Evolutionary conservation across 2,888 invertebrate genomes (phyloP), one percentile per base, ranked within the genome.

Genomic region (Andricus curvator): DNA sequence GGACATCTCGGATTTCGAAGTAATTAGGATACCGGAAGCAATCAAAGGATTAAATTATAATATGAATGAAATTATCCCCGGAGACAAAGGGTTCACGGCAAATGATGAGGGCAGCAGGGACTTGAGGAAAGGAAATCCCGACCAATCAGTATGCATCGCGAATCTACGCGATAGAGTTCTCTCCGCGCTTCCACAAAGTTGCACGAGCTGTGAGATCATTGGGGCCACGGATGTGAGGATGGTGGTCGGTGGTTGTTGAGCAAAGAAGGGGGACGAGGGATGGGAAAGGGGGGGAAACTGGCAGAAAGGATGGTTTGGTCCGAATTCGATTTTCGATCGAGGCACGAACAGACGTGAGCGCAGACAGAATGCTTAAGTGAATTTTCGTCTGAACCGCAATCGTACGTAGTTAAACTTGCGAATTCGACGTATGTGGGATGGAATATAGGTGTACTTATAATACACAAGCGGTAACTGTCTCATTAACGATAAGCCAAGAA

Each of bases 281-380:
- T 22, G 22, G 25, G 13, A 25, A 15, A 25, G 25, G 62, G n/a
- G 67, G 56, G 74, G 56, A 13, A 25, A 56, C 56, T 51, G 65
- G 48, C 68, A 62, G 78, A 74, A 79, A 80, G 80, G 83, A 74
- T 78, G 81, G 60, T 79, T 84, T 80, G 84, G 85, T 81, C 83
- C 80, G 85, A 87, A 88, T 87, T 86, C 87, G 88, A 88, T 88
- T 80, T 83, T 84, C 84, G 87, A 84, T 87, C 84, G 85, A 80
- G 86, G 81, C 82, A 84, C 81, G 82, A 60, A 80, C 76, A 79
- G 83, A 84, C 84, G 44, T n/a, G 66, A 41, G 60, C 81, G 82
- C 84, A 81, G 48, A 56, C 80, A 78, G 87, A 87, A 87, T 87
- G 83, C 85, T 80, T 83, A 86, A 88, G 84, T 81, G 84, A 77